Conservation (phyloP, 2,888 invertebrate species). For the Pachydiplax longipennis region DNA sequence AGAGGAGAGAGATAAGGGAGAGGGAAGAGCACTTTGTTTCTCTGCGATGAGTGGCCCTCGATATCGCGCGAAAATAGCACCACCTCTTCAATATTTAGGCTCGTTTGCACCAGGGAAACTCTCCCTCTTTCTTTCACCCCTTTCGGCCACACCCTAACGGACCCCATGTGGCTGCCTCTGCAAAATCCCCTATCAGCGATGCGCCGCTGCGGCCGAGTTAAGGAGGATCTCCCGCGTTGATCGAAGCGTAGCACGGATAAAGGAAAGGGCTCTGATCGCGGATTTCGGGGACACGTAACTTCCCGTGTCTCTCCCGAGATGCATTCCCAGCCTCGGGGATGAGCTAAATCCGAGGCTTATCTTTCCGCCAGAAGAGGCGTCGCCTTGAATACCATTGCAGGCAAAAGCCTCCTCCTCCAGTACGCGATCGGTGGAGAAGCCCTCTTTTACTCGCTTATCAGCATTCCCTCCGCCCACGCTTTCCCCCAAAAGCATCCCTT, state of each 20-base stretch:
- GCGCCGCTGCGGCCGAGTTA: not conserved
- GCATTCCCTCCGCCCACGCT: not conserved
- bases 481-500: not conserved
- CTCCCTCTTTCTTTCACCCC: not conserved
- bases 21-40: slow-evolving; percentile 22
- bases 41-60: slow-evolving; percentile 28
- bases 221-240: not conserved
- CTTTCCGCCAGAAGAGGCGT: slow-evolving; percentile 3
- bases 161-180: not conserved
- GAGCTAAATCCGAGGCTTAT: not conserved
- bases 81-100: slow-evolving; percentile 36
- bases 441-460: not conserved
- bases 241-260: not conserved
- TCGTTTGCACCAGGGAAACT: not conserved
- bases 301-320: no score
- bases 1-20: not conserved
- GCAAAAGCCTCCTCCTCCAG: not conserved
- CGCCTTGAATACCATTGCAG: not conserved
- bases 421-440: not conserved
- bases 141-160: not conserved
- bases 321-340: not conserved
- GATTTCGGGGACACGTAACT: not conserved
- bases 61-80: slow-evolving; percentile 8
- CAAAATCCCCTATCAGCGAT: not conserved
- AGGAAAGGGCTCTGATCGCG: not conserved